Base-by-base conservation (phyloP, 2,113 vertebrate genomes). In the Hippocampus barbouri region DNA sequence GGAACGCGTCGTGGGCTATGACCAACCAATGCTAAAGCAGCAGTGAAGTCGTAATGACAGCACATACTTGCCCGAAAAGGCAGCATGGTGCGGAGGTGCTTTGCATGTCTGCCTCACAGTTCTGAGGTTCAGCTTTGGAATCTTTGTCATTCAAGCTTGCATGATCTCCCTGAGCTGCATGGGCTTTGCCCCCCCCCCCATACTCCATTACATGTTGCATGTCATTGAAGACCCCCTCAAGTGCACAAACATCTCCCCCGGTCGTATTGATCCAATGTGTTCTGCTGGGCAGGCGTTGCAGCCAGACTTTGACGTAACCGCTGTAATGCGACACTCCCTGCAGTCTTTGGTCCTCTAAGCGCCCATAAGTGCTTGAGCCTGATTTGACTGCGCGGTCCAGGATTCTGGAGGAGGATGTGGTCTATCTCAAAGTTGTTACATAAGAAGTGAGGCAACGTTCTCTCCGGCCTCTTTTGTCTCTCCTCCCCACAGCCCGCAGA, bases 401-500 rank as follows among this genome's bases (percentile, higher is more conserved):
- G 56, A 54, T 59, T 61, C 51, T 59, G 65, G 51, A 47, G n/a
- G 23, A 80, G 18, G 75, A 71, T 76, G 60, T 65, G 72, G 25
- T 81, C 53, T 66, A 56, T 72, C 9, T 47, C 51, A 59, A 74
- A 2, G 57, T 75, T 72, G 72, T 87, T 89, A 74, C 67, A 45
- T 85, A 89, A 89, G 79, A 81, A 45, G 69, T 72, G 78, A 77
- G 75, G 61, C 27, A 72, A 16, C 75, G 63, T 78, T 86, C 73
- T 62, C 82, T 78, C 70, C 69, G 18, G 54, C 45, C 69, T 82
- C 45, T 20, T 60, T 12, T 27, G 34, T 81, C 76, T 72, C 78
- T 79, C 82, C 79, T 74, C 76, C 78, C 60, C 57, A 15, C 20
- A 0, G 40, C n/a, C 49, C 66, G 70, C 69, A 38, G 63, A 71